phyloP scores from a whole-genome alignment of 2,888 invertebrate species.

The Lottia scabra region DNA sequence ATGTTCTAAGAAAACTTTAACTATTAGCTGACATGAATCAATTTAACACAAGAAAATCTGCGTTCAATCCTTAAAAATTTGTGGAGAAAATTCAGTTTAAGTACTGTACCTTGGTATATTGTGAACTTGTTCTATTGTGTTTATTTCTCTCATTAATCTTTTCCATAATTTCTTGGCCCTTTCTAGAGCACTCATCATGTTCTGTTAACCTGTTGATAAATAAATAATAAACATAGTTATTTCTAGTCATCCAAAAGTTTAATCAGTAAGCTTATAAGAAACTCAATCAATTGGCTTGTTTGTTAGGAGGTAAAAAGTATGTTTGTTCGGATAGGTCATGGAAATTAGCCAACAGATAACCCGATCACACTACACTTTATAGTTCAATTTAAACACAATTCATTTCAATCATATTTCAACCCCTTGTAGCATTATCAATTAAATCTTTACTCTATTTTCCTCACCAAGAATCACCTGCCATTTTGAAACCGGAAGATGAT shows the following conservation, averaged over 20 bases:
- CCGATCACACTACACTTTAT: too few relatives aligned
- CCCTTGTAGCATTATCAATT: background rate
- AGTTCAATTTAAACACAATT: too few relatives aligned
- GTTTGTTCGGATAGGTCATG: too few relatives aligned
- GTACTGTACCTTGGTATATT: slow-evolving; percentile 54
- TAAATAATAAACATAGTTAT: background rate
- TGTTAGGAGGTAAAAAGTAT: too few relatives aligned
- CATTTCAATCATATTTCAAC: slow-evolving; percentile 24
- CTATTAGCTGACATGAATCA: too few relatives aligned
- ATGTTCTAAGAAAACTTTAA: too few relatives aligned
- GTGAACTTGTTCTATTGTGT: slow-evolving; percentile 52
- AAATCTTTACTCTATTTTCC: slow-evolving; percentile 3
- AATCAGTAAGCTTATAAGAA: too few relatives aligned
- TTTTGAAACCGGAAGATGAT: slow-evolving; percentile 22
- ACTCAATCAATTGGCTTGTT: too few relatives aligned
- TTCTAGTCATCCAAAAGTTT: too few relatives aligned
- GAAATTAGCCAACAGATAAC: too few relatives aligned
- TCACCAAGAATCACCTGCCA: slow-evolving; percentile 46
- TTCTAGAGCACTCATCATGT: slow-evolving; percentile 52
- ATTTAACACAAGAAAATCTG: too few relatives aligned
- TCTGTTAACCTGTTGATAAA: slow-evolving; percentile 51
- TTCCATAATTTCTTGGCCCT: slow-evolving; percentile 59
- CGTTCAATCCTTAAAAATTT: background rate
- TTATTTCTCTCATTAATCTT: slow-evolving; percentile 60
- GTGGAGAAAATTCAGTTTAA: too few relatives aligned